Base-by-base conservation (phyloP, 2,888 invertebrate genomes). In the Pseudococcus longispinus region DNA sequence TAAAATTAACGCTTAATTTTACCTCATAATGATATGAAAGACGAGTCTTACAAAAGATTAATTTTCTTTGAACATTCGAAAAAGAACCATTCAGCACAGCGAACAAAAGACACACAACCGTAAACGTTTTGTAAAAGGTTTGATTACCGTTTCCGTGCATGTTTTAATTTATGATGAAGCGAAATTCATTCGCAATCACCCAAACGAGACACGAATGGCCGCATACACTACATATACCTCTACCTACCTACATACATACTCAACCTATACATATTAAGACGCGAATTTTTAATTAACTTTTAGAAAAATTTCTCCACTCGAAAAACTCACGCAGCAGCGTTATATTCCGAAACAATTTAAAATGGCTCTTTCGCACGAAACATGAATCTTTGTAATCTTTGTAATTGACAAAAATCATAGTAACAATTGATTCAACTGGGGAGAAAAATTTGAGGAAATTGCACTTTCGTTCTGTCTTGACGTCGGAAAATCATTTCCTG, bases 401-500 rank as follows among this genome's bases (percentile, higher is more conserved):
- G 77, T 80, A 80, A 80, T 80, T 80, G 77, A 80, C 77, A 80
- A 80, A 80, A 80, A 80, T 80, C 37, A 80, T 80, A 80, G 77
- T 80, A 80, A 80, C 77, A 80, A 80, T 80, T 42, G 77, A 80
- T 23, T 80, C 77, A 42, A 80, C 32, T 37, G 77, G 37, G 77
- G 77, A 42, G 32, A 80, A 80, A 80, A 80, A 80, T 80, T 80
- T 23, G 42, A 80, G 77, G 77, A 80, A 80, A 80, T 80, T 80
- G 77, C 77, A 80, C 77, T 80, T 80, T 80, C 77, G 77, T 80
- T 80, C 77, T 42, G 77, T 42, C 77, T 80, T 80, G 42, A 80
- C 42, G 77, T 80, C 77, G 77, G 77, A 80, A 80, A 80, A 80
- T 80, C 77, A 80, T 80, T 80, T 80, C 77, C 77, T 80, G 77